Evolutionary conservation across 2,797 vertebrate genomes (phyloP), one percentile per base, ranked within the genome.

Genomic region (Mus minutoides): DNA sequence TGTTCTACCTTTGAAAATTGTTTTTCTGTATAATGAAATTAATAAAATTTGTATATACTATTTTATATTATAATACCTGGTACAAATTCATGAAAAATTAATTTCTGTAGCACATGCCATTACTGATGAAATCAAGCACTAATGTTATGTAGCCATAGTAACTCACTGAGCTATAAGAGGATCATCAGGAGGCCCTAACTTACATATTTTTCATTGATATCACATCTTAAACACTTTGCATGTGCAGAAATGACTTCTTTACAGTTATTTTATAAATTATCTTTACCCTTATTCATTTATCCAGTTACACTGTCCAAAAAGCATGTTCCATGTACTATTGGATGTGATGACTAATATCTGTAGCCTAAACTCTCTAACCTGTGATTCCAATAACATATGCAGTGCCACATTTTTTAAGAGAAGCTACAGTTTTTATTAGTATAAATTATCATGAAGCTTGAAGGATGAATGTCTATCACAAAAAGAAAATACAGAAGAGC

Each of bases 211-310:
- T 82, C 13, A 21, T 73, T 69, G 31, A 88, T 82, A 21, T 67
- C 58, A 88, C 11, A 92, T 64, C 34, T 78, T 90, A 73, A 91
- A 46, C 22, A 84, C 3, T 24, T 24, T 58, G 34, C 0, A 2
- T 84, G 3, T 91, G 80, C 4, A 89, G 69, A 80, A 76, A 60
- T 64, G 3, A 37, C 37, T 78, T 91, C 40, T 82, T 85, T 80
- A n/a, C 2, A 76, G 82, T 78, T 56, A 86, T 92, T 67, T 52
- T n/a, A 2, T 8, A 88, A 95, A 46, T 62, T 58, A 49, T 76
- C 58, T 88, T 54, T 71, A 84, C 82, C 13, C 3, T 92, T 52
- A 94, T 92, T 88, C n/a, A 79, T 91, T 87, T 87, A 3, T 86
- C 62, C 58, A 80, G 69, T n/a, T 82, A 76, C 21, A 83, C 22